Base-by-base conservation (phyloP, 2,888 invertebrate genomes). In the Cremastinae sp. region DNA sequence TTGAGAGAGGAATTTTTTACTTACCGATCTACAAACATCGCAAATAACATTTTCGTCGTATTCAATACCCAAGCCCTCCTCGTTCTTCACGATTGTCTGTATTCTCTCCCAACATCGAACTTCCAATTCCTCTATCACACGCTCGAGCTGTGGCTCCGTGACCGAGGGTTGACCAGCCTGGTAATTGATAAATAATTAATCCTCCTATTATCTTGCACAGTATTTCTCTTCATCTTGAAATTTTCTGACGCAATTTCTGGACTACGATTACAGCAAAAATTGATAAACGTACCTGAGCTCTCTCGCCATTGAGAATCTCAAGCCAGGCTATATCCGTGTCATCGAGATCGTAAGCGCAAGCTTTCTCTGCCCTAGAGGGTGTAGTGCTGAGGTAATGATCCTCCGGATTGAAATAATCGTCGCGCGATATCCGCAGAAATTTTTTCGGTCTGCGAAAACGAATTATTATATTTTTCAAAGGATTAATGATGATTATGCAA, bases 1-100 rank as follows among this genome's bases (percentile, higher is more conserved):
- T 5, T 28, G n/a, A 12, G 66, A 66, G 20, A 14, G 37, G 9
- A 64, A 70, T 74, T 75, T 74, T 66, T 64, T 70, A 91, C 92
- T 91, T 89, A 94, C 94, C 85, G 98, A 97, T 87, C 98, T 93
- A 90, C 99, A 99, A 78, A 99, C 98, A 91, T 99, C 99, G 91
- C 99, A 99, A 83, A 98, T 97, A 79, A 98, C 97, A 91, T 98
- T 98, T 90, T 99, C 99, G 89, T 99, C 98, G 90, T 96, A 98
- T 90, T 98, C 98, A 82, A 98, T 98, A 74, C 98, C 98, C 73
- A 98, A 92, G 49, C 97, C 97, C 89, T 97, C 97, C 90, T 97
- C 97, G 78, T 95, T 96, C 90, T 96, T 95, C 84, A 97, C 94
- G 84, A 97, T 96, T 76, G 95, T 94, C 91, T 97, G 97, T 85